Conservation (phyloP, 2,113 vertebrate genomes). For the Mormyrus lacerda region DNA sequence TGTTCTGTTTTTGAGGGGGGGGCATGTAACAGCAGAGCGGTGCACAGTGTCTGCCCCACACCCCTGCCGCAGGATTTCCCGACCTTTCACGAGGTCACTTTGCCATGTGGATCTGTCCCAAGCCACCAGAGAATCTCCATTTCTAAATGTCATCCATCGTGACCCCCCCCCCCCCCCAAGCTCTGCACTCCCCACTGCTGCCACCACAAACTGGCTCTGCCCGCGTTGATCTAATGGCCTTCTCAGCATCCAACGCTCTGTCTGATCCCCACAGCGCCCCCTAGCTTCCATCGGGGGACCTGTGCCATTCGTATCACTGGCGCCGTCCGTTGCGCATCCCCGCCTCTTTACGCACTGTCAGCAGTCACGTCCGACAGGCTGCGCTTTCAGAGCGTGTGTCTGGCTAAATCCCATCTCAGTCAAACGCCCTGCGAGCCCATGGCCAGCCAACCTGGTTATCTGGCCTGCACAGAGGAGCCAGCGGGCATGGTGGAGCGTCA, state of each 20-base stretch:
- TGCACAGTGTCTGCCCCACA: not conserved
- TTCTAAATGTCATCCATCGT: conserved; percentile 26
- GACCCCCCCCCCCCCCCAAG: not conserved
- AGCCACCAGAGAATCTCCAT: conserved; percentile 9
- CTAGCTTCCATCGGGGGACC: not conserved
- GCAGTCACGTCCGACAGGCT: not conserved
- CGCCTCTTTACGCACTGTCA: not conserved
- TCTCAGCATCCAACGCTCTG: not conserved
- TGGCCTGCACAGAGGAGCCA: not conserved
- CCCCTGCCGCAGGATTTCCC: not conserved
- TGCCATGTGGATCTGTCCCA: not conserved
- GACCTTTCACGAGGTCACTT: not conserved
- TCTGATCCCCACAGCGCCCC: not conserved
- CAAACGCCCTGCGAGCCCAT: not conserved
- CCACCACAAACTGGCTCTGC: not conserved
- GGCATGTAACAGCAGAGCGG: not conserved
- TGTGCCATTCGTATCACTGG: not conserved
- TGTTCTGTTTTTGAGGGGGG: not conserved
- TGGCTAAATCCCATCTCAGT: not conserved
- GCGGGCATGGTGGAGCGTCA: not conserved
- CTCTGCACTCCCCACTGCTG: not conserved
- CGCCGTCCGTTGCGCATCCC: not conserved
- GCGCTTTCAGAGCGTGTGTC: not conserved
- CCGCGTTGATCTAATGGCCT: not conserved
- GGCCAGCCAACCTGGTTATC: not conserved